Base-by-base conservation (phyloP, 2,797 vertebrate genomes). In the Arrhamphus sclerolepis region DNA sequence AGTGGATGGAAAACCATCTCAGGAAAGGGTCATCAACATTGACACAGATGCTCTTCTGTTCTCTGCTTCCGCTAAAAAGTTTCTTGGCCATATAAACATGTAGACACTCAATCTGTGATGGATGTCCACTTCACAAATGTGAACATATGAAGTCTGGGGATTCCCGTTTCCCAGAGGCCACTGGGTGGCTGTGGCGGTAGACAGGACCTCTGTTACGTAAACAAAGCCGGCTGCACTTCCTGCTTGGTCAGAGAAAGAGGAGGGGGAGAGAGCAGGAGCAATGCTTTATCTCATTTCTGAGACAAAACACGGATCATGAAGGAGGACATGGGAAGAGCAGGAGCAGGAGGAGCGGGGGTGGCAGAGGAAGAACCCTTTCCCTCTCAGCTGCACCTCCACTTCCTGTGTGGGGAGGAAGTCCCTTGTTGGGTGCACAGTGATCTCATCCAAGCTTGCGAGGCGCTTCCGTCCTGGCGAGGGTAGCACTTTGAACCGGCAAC, bases 401-500 rank as follows among this genome's bases (percentile, higher is more conserved):
- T 97, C 95, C 95, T 94, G 94, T 93, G 93, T 83, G 92, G 83
- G 77, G 85, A 94, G 93, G 94, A 95, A 94, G 94, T 88, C 88
- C 85, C 89, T 71, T 54, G 80, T 83, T 74, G 78, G 84, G 34
- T 59, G 22, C 88, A 75, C 90, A 87, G 80, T 95, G 94, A 96
- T 95, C 94, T 95, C 92, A 88, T 90, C 92, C 91, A 86, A 87
- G 86, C 87, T 91, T 90, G 86, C 75, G 85, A 93, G 92, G 88
- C 89, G 91, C 86, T 86, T 90, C 89, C 85, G 70, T 73, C 70
- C 73, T 42, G 70, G 56, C 13, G 21, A 47, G 13, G 75, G 57
- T 20, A 43, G 80, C 56, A 56, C 91, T 94, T 95, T 96, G 93
- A 94, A 94, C 91, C 69, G 19, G n/a, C 59, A 46, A 51, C 76